phyloP scores from a whole-genome alignment of 1,140 invertebrate species.

The Monomorium pharaonis region DNA sequence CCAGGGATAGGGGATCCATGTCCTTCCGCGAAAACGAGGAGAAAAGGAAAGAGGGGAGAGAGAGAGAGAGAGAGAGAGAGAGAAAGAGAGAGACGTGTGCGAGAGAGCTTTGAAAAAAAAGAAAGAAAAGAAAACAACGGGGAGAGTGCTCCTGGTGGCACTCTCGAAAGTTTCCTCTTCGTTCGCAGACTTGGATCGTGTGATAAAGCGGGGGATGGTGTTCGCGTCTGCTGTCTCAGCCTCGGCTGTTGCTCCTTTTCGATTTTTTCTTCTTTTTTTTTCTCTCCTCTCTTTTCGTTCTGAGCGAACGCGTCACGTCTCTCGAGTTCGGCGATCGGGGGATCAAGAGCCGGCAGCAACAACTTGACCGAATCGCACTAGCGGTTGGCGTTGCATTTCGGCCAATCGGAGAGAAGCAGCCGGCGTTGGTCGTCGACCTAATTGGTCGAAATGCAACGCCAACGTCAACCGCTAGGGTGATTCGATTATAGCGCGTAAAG shows the following conservation, averaged over 20 bases:
- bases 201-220: conserved; percentile 71
- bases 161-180: conserved; percentile 53
- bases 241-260: conserved; percentile 16
- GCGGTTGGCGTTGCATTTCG: no score
- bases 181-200: conserved; percentile 73
- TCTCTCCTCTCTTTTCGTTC: neutral
- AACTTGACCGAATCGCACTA: no score
- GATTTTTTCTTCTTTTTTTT: conserved; percentile 3
- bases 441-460: no score
- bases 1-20: no score
- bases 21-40: neutral
- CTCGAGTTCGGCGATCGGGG: neutral
- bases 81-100: neutral
- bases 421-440: no score
- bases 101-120: conserved; percentile 39
- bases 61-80: neutral
- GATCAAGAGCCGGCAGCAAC: no score
- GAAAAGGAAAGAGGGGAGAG: neutral
- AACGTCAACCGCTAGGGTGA: no score
- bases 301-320: neutral
- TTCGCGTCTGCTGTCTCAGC: conserved; percentile 4
- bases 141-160: conserved; percentile 53
- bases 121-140: neutral
- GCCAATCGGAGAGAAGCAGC: no score
- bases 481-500: no score